A percentile compares a stretch with the other conserved stretches of the same genome.
phyloP scores from a whole-genome alignment of 2,113 vertebrate species.

The Budorcas taxicolor region DNA sequence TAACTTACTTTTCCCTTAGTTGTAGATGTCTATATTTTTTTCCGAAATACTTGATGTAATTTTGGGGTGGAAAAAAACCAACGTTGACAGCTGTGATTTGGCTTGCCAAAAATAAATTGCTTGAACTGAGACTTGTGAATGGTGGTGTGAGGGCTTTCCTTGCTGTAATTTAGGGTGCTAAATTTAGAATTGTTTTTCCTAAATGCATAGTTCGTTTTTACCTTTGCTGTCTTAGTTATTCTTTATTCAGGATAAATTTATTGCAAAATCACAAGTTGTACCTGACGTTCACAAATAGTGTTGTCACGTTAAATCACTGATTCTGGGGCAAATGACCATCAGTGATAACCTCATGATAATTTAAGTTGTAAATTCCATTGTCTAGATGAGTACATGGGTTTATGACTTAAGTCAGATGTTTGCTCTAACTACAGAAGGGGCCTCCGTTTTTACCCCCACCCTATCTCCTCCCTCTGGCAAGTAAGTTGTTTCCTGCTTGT shows the following conservation, averaged over 20 bases:
- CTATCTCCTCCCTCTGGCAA: background rate
- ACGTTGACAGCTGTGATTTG: conserved; percentile 69
- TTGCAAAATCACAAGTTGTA: conserved; percentile 1
- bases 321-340: background rate
- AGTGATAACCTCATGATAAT: background rate
- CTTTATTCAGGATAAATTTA: background rate
- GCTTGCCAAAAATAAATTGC: conserved; percentile 65
- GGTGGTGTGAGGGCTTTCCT: conserved; percentile 66
- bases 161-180: conserved; percentile 31
- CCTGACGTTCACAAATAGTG: background rate
- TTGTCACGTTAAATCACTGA: background rate
- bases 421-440: background rate
- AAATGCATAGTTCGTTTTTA: conserved; percentile 43
- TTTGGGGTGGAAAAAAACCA: conserved; percentile 50
- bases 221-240: conserved; percentile 8
- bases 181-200: conserved; percentile 52
- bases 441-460: background rate
- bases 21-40: conserved; percentile 59
- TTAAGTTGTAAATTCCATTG: background rate
- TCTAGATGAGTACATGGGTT: background rate
- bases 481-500: conserved; percentile 1
- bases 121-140: conserved; percentile 56
- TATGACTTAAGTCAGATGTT: conserved; percentile 11
- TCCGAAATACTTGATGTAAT: conserved; percentile 60
- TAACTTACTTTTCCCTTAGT: conserved; percentile 34